Base-by-base conservation (phyloP, 2,888 invertebrate species). In the Yponomeuta cagnagella region DNA sequence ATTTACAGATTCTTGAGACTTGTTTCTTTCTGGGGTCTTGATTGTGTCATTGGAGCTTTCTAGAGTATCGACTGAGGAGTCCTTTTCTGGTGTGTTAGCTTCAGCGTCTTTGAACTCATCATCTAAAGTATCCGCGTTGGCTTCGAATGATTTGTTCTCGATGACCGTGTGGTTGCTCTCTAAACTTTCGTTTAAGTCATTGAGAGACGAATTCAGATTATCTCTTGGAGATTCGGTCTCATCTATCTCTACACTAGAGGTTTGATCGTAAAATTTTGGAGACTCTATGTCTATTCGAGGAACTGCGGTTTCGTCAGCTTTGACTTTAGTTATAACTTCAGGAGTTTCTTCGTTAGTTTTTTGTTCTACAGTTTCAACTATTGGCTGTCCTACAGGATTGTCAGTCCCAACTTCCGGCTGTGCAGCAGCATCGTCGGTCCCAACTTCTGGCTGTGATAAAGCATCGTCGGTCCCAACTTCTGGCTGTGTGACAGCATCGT, bases 131-230 rank as follows among this genome's bases (percentile, higher is more conserved):
- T 85, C 81, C 23, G 74, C 73, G 66, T 80, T 77, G 15, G 73
- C 75, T 70, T 85, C 82, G 72, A 82, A 85, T 1, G 83, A 85
- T 73, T 82, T 83, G 74, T 89, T 90, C 73, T 90, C 90, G 72
- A 88, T 84, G 2, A 90, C 89, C 1, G 90, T 90, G 72, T 88
- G 80, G 64, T 78, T 84, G 73, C 90, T 91, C 15, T 86, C 87
- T 65, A 86, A 74, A 74, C 90, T 91, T 75, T 84, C 88, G 73
- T 89, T 79, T 10, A 89, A 82, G 72, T 90, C 90, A n/a, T 76
- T 76, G 73, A 80, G 82, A 72, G 85, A 84, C n/a, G 80, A 78
- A 71, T 84, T 76, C 66, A 80, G 70, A 43, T 76, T 77, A 6
- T 77, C 74, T 58, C 69, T 70, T 48, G 63, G 66, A n/a, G 71